phyloP scores from a whole-genome alignment of 2,888 invertebrate species.

The Dryobota labecula region DNA sequence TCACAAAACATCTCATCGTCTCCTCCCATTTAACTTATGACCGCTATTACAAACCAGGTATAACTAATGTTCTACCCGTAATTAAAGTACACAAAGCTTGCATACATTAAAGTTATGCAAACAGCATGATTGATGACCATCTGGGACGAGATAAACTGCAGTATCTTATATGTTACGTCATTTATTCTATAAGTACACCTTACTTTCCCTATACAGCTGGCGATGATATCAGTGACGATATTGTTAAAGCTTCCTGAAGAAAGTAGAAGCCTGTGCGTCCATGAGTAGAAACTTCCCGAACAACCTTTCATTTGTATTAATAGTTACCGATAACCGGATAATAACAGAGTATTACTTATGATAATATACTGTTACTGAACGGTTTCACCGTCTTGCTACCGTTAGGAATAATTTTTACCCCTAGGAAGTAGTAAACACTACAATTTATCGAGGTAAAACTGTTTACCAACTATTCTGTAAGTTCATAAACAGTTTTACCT shows the following conservation, averaged over 20 bases:
- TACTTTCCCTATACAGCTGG: slow-evolving; percentile 42
- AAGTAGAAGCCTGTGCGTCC: slow-evolving; percentile 65
- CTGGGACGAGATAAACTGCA: slow-evolving; percentile 47
- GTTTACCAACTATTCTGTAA: not conserved
- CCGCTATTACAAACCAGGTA: slow-evolving; percentile 17
- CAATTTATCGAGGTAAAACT: not conserved
- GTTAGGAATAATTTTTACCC: slow-evolving; percentile 34
- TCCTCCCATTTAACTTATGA: slow-evolving; percentile 22
- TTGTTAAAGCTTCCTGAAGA: slow-evolving; percentile 70
- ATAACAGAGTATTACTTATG: slow-evolving; percentile 51
- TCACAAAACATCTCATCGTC: not conserved
- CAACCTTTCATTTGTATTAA: slow-evolving; percentile 54
- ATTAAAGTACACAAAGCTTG: slow-evolving; percentile 55
- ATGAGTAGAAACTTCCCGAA: slow-evolving; percentile 65
- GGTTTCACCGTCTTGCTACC: slow-evolving; percentile 32
- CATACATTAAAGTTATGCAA: slow-evolving; percentile 57
- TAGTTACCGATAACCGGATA: slow-evolving; percentile 55
- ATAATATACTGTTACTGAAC: slow-evolving; percentile 40
- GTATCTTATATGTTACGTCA: slow-evolving; percentile 46
- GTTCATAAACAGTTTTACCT: no score
- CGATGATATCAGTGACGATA: slow-evolving; percentile 18
- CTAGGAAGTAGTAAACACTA: not conserved
- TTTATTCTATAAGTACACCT: slow-evolving; percentile 53
- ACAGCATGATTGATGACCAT: slow-evolving; percentile 61
- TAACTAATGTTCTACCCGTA: slow-evolving; percentile 36